Evolutionary conservation across 2,888 invertebrate genomes (phyloP).

Genomic region (Corythucha ciliata): DNA sequence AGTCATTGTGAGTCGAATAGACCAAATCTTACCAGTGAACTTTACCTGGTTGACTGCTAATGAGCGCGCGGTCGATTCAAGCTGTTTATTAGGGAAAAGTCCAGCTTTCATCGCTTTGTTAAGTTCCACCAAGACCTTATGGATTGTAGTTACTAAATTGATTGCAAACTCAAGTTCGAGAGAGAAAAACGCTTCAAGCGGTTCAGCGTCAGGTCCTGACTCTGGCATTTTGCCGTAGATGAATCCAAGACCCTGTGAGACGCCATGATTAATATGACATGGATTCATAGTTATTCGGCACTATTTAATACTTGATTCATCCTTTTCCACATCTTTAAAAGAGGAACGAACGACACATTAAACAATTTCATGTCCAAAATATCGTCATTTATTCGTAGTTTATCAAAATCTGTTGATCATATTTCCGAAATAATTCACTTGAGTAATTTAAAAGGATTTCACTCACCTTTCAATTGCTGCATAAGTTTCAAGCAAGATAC

Average conservation of each 20-base stretch:
- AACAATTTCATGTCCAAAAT: too few species aligned
- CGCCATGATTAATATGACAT: too few species aligned
- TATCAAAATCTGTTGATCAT: too few species aligned
- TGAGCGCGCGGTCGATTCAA: conserved; percentile 1
- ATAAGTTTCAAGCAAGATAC: neutral
- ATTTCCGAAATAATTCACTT: too few species aligned
- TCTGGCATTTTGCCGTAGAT: conserved; percentile 37
- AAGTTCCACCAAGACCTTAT: conserved; percentile 50
- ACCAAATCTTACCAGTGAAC: too few species aligned
- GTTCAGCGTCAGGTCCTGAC: conserved; percentile 40
- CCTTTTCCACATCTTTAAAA: too few species aligned
- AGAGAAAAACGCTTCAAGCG: conserved; percentile 51
- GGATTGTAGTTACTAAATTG: conserved; percentile 52
- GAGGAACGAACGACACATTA: too few species aligned
- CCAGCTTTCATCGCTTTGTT: conserved; percentile 53
- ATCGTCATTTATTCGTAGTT: too few species aligned
- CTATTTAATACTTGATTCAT: too few species aligned
- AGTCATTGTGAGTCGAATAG: conserved; percentile 1
- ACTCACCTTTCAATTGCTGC: neutral
- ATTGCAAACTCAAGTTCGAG: conserved; percentile 54
- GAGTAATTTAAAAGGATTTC: too few species aligned
- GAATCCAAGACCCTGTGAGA: conserved; percentile 39
- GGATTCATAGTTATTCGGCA: too few species aligned
- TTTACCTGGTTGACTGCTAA: conserved; percentile 22
- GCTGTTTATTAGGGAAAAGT: conserved; percentile 40